These are phyloP conservation scores for Agelastica alni DNA, from an alignment of 2,888 invertebrate species.

Conservation along the genomic window DNA sequence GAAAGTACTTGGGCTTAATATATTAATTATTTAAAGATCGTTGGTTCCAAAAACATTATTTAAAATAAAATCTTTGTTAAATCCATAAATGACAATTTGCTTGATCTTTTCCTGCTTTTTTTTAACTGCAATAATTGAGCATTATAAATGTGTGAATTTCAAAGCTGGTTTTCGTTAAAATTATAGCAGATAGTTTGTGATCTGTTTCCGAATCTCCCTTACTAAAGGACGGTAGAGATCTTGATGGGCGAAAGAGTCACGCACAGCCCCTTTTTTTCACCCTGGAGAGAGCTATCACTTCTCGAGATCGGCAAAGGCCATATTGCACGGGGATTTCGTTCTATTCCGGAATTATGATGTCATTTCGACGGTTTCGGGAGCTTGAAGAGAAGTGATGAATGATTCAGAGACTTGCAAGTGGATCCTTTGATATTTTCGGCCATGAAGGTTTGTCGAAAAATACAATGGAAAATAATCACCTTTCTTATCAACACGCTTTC, in stretches of 20 bases:
- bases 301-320: constrained; percentile 34
- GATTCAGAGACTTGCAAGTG: constrained; percentile 8
- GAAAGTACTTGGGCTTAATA: no score
- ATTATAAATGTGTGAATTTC: no score
- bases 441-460: background rate
- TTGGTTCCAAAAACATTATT: no score
- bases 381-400: constrained; percentile 18
- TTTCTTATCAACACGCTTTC: no score
- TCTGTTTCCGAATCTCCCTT: background rate
- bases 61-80: no score
- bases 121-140: no score
- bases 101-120: no score
- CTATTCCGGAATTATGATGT: constrained; percentile 24
- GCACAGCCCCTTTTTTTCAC: constrained; percentile 27
- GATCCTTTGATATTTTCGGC: constrained; percentile 4
- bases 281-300: constrained; percentile 36
- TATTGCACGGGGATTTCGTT: constrained; percentile 35
- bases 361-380: constrained; percentile 18
- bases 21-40: no score
- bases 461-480: background rate
- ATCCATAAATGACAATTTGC: no score
- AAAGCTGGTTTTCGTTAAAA: no score
- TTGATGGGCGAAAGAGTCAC: constrained; percentile 25
- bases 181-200: no score
- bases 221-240: constrained; percentile 2